phyloP scores from a whole-genome alignment of 2,797 vertebrate genomes.

The Spinus olivaceus region DNA sequence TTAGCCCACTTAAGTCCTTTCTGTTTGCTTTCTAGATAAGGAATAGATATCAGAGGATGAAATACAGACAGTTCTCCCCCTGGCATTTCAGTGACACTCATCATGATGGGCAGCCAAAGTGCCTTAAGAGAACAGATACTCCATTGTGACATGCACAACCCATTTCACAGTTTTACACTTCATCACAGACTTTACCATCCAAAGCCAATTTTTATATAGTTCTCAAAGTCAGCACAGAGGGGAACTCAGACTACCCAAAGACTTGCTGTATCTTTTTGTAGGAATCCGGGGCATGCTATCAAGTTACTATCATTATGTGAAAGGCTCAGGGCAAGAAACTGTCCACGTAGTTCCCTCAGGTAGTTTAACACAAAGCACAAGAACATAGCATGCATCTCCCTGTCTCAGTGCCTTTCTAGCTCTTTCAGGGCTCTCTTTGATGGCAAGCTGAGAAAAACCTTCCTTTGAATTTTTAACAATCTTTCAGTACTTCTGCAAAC shows the following conservation, averaged over 20 bases:
- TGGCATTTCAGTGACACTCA: background rate
- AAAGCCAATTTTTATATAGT: background rate
- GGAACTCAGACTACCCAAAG: background rate
- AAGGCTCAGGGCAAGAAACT: background rate
- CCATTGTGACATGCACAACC: background rate
- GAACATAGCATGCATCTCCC: background rate
- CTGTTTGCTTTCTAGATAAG: background rate
- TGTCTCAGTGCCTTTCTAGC: background rate
- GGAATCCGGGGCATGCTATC: background rate
- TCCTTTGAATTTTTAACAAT: background rate
- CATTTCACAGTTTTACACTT: background rate
- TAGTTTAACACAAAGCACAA: background rate
- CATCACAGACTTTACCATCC: background rate
- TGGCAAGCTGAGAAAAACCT: background rate
- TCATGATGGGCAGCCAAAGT: background rate
- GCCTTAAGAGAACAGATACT: background rate
- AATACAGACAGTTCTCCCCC: background rate
- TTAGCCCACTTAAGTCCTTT: background rate
- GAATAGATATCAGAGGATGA: background rate
- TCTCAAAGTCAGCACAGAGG: background rate
- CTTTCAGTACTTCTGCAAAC: background rate
- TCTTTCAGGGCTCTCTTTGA: background rate
- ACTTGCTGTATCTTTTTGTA: background rate
- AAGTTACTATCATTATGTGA: background rate
- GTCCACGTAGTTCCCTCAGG: background rate